Base-by-base conservation (phyloP, 64 coral and sea anemone species). In the Pocillopora verrucosa region DNA sequence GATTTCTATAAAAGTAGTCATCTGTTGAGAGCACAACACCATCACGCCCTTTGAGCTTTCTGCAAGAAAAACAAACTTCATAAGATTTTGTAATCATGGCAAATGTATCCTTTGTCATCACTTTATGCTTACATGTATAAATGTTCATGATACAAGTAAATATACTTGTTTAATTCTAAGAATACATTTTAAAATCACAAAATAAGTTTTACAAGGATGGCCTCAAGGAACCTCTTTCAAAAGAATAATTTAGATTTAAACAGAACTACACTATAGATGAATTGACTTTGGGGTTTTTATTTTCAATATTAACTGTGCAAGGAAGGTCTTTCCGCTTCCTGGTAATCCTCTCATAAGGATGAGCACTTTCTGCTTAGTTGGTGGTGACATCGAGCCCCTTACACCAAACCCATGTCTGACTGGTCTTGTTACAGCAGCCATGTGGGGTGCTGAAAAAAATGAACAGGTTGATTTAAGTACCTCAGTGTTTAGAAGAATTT, bases 21-120 rank as follows among this genome's bases (percentile, higher is more conserved):
- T 98, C 95, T 57, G 95, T 98, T 83, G 95, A 98, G 13, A 91
- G 67, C 45, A 94, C 77, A 65, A 98, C 80, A 86, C 95, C 95
- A 59, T 89, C 84, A 77, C 60, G 36, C 11, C 89, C 89, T 92
- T 78, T 88, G 59, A 95, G 51, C 45, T 85, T 89, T 34, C 92
- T 94, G 74, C 25, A 51, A 73, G 22, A 69, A 13, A 59, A 72
- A 78, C 19, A 16, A 78, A 51, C 7, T 51, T 7, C 41, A 51
- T 3, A 51, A 4, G 41, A 51, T 51, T 51, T 51, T 51, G 41
- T 51, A 51, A 51, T 30, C 30, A 30, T 51, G 45, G 56, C 0
- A 35, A 68, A 22, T 34, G 6, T 34, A 65, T 51, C 19, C 26
- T 79, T n/a, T 58, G 30, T 90, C 5, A 20, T 11, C 6, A 82